These are phyloP conservation scores for Myiopsitta monachus DNA, from an alignment of 2,113 vertebrate genomes.

Conservation along the genomic window DNA sequence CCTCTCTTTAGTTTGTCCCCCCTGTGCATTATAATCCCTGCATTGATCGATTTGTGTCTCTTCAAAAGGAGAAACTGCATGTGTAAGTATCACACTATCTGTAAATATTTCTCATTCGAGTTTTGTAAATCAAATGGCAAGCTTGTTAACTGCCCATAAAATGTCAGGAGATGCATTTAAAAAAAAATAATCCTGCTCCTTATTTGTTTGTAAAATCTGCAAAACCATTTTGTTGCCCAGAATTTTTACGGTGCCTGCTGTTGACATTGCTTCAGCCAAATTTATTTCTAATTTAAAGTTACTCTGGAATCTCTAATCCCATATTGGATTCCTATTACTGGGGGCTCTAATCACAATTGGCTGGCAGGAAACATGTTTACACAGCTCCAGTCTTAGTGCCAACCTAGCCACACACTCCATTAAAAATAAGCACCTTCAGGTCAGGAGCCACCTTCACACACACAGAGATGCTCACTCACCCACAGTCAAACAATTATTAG, in stretches of 20 bases:
- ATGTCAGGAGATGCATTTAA: neutral
- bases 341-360: neutral
- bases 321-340: neutral
- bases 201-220: neutral
- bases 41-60: neutral
- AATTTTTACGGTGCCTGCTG: neutral
- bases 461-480: neutral
- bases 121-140: neutral
- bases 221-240: neutral
- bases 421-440: neutral
- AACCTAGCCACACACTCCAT: neutral
- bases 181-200: neutral
- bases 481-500: neutral
- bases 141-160: neutral
- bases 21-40: neutral
- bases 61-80: neutral
- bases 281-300: conserved; percentile 20
- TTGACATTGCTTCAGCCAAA: neutral
- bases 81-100: neutral
- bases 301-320: conserved; percentile 9
- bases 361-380: neutral
- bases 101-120: neutral
- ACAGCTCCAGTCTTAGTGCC: neutral
- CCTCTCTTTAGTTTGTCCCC: neutral
- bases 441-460: neutral